Evolutionary conservation across 1,140 invertebrate genomes (phyloP).

Genomic region (Aphaenogaster ashmeadi): DNA sequence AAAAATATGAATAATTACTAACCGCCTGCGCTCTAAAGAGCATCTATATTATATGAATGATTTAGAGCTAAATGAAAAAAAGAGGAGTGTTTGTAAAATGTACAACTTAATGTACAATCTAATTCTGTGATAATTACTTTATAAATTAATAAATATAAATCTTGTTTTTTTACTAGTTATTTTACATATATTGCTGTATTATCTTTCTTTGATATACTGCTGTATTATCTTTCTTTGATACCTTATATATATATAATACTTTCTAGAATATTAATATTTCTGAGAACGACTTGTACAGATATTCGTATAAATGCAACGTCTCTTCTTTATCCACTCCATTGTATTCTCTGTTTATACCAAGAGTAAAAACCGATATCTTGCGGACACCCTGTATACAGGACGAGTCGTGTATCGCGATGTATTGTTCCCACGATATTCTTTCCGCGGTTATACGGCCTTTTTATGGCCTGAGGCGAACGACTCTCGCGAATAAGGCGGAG

Average conservation of each 20-base stretch:
- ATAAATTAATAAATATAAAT: background rate
- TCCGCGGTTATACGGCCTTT: constrained; percentile 27
- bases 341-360: constrained; percentile 1
- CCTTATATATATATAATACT: background rate
- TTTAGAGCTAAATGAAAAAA: background rate
- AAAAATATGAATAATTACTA: background rate
- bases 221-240: background rate
- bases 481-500: constrained; percentile 27
- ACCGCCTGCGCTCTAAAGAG: background rate
- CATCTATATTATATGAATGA: background rate
- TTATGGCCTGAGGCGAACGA: constrained; percentile 29
- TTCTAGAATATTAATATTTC: background rate
- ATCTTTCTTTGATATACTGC: background rate
- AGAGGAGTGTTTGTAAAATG: background rate
- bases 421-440: constrained; percentile 46
- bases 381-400: constrained; percentile 9
- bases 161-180: background rate
- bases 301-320: background rate
- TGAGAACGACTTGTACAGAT: background rate
- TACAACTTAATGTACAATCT: background rate
- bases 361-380: background rate
- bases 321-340: constrained; percentile 12
- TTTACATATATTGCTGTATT: background rate
- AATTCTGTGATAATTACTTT: background rate
- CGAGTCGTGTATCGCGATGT: constrained; percentile 13